Conservation (phyloP, 2,888 invertebrate species). For the Pyrrhosoma nymphula region DNA sequence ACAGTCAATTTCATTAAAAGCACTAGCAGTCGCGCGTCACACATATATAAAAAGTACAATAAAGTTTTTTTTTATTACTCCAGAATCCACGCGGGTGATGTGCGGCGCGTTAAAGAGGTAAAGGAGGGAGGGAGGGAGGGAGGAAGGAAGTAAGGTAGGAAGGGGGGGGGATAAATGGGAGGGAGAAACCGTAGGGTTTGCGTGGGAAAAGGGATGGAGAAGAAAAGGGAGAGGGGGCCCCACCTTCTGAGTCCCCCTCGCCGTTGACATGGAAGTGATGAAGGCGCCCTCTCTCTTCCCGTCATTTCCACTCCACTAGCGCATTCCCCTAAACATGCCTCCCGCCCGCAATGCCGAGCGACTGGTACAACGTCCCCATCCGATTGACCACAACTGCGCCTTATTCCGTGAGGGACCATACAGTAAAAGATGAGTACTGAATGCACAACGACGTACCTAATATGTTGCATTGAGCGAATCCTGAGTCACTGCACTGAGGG, state of each 20-base stretch:
- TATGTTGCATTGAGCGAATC: too few relatives aligned
- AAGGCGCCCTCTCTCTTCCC: neutral
- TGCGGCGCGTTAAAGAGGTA: neutral
- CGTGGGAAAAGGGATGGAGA: neutral
- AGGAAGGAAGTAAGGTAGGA: neutral
- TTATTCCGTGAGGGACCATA: too few relatives aligned
- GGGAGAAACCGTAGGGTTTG: neutral
- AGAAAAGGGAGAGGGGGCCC: neutral
- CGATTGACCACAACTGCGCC: too few relatives aligned
- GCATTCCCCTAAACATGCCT: neutral
- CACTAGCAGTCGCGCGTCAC: neutral
- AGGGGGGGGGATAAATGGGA: neutral
- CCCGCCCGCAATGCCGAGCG: neutral
- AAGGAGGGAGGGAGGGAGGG: neutral
- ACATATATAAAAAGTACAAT: neutral
- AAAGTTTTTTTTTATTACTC: neutral
- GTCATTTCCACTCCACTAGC: neutral
- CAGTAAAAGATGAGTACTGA: too few relatives aligned
- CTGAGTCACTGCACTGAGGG: too few relatives aligned
- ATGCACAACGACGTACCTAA: too few relatives aligned
- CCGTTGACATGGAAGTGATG: neutral
- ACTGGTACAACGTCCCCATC: neutral
- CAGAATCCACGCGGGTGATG: neutral
- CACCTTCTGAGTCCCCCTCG: neutral
- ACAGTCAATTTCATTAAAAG: conserved; percentile 32